Evolutionary conservation across 37 sponge, comb jelly and placozoan species (phyloP).

Genomic region (Mnemiopsis leidyi): DNA sequence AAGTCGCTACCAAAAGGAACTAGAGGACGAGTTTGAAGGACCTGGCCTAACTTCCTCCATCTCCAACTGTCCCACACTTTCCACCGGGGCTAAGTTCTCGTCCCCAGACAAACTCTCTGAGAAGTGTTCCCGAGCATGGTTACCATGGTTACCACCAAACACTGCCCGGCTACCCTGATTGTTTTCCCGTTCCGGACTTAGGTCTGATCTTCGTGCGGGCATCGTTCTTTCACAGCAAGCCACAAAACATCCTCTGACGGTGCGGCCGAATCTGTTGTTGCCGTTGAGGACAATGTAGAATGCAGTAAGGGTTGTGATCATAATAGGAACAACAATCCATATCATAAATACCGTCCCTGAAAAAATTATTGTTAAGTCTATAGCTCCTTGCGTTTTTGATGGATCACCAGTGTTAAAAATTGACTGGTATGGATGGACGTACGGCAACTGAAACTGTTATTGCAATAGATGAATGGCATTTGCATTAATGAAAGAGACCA

Average conservation of each 20-base stretch:
- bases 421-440: too few relatives aligned
- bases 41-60: neutral
- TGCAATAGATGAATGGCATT: too few relatives aligned
- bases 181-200: neutral
- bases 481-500: too few relatives aligned
- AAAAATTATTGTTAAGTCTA: too few relatives aligned
- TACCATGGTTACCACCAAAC: neutral
- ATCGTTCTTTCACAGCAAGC: neutral
- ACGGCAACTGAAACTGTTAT: too few relatives aligned
- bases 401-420: too few relatives aligned
- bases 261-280: constrained; percentile 30
- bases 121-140: neutral
- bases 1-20: neutral
- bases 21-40: neutral
- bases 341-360: constrained; percentile 58
- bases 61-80: neutral
- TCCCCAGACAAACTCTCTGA: neutral
- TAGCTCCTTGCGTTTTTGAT: too few relatives aligned
- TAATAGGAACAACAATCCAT: constrained; percentile 59
- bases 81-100: constrained; percentile 18
- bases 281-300: constrained; percentile 62
- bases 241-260: neutral
- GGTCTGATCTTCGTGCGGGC: neutral
- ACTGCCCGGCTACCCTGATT: neutral
- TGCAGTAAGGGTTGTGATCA: constrained; percentile 49